phyloP scores from a whole-genome alignment of 2,888 invertebrate species.

The Linyphia triangularis region DNA sequence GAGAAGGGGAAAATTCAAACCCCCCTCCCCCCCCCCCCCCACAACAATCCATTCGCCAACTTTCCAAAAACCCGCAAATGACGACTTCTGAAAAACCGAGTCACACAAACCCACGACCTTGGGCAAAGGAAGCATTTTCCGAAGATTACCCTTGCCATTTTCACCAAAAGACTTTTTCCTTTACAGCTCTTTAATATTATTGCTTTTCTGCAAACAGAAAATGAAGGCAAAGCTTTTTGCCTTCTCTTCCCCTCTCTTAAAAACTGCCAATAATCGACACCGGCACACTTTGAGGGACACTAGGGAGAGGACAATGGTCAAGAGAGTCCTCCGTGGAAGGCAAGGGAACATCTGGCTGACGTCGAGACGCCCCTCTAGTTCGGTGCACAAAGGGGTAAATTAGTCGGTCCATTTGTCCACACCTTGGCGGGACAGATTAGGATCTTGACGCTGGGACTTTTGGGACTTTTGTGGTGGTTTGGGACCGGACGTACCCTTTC shows the following conservation, averaged over 20 bases:
- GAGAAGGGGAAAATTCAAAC: too few relatives aligned
- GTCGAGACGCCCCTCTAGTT: background rate
- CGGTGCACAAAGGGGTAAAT: background rate
- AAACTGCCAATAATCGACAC: background rate
- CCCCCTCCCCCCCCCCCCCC: background rate
- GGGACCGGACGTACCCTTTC: too few relatives aligned
- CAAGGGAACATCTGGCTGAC: background rate
- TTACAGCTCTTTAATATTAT: background rate
- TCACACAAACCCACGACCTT: background rate
- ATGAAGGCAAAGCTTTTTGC: too few relatives aligned
- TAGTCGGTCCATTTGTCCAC: constrained; percentile 39
- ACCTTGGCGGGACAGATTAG: constrained; percentile 28
- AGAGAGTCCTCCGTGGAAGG: background rate
- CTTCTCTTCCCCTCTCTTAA: too few relatives aligned
- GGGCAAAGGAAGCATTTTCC: too few relatives aligned
- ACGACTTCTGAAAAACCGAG: background rate
- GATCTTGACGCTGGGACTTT: constrained; percentile 22
- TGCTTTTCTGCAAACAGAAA: background rate
- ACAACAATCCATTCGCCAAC: background rate
- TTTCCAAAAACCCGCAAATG: background rate
- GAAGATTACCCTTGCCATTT: background rate
- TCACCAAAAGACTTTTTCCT: background rate
- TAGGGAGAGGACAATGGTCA: background rate
- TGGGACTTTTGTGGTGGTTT: background rate
- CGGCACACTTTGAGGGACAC: background rate